Conservation (phyloP, 23 tunicate genomes). For the Ciona savignyi region DNA sequence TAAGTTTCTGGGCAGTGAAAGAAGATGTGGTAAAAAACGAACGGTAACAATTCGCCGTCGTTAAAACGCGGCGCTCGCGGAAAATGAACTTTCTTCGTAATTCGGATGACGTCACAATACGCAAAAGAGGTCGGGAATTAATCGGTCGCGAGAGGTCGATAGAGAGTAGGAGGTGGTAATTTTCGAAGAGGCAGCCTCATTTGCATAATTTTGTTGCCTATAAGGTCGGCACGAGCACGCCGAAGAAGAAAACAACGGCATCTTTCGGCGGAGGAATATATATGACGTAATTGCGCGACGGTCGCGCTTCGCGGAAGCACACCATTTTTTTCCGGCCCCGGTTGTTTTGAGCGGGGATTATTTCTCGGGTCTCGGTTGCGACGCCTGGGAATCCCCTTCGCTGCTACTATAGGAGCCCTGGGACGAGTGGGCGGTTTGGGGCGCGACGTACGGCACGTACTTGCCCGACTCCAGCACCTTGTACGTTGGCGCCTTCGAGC, state of each 20-base stretch:
- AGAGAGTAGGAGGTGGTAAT: no score
- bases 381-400: conserved; percentile 14
- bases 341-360: not conserved
- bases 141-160: no score
- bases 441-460: not conserved
- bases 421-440: conserved; percentile 9
- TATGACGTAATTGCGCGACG: not conserved
- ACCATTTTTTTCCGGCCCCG: not conserved
- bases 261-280: not conserved
- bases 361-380: conserved; percentile 1
- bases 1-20: no score
- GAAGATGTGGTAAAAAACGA: no score
- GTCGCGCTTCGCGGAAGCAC: no score
- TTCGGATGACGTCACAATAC: not conserved
- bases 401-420: conserved; percentile 26
- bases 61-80: no score
- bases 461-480: not conserved
- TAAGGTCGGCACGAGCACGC: no score
- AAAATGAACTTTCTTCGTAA: not conserved
- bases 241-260: no score
- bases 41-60: no score
- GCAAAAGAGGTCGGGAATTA: not conserved
- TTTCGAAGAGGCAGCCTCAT: not conserved
- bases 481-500: not conserved
- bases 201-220: no score